Conservation (phyloP, 37 sponge, comb jelly and placozoan species). For the Beroe forskalii region DNA sequence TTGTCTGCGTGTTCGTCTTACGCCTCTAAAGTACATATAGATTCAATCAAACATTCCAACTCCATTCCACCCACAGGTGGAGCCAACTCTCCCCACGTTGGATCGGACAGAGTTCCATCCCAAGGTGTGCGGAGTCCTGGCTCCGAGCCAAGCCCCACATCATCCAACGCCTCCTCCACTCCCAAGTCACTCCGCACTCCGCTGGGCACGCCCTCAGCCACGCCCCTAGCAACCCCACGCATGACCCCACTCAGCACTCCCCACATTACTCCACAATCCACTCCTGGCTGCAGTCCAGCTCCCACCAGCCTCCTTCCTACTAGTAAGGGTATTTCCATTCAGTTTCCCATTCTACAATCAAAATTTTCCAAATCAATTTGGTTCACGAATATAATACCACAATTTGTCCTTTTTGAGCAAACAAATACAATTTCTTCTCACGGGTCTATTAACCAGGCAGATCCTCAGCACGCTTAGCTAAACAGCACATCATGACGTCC, state of each 20-base stretch:
- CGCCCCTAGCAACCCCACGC: conserved; percentile 10
- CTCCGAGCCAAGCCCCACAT: not conserved
- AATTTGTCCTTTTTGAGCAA: too few species aligned
- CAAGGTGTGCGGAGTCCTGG: not conserved
- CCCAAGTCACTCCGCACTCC: not conserved
- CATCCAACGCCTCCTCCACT: not conserved
- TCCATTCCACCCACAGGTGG: too few species aligned
- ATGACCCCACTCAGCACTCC: not conserved
- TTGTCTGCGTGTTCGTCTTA: too few species aligned
- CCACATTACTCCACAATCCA: not conserved
- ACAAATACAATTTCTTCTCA: too few species aligned
- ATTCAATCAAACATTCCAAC: too few species aligned
- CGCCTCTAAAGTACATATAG: too few species aligned
- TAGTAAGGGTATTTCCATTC: not conserved
- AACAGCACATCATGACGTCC: not conserved
- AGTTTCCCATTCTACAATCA: too few species aligned
- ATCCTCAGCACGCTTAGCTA: not conserved
- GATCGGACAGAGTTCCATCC: not conserved
- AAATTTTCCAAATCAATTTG: too few species aligned
- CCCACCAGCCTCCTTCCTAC: not conserved
- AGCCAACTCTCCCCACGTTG: too few species aligned
- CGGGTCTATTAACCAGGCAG: not conserved
- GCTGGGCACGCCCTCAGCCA: not conserved
- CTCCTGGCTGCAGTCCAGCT: not conserved
- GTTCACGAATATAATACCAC: too few species aligned